Percentiles rank a stretch among this genome's conserved stretches.
Evolutionary conservation across 2,113 vertebrate species (phyloP).

Genomic region (Pardalotus punctatus): DNA sequence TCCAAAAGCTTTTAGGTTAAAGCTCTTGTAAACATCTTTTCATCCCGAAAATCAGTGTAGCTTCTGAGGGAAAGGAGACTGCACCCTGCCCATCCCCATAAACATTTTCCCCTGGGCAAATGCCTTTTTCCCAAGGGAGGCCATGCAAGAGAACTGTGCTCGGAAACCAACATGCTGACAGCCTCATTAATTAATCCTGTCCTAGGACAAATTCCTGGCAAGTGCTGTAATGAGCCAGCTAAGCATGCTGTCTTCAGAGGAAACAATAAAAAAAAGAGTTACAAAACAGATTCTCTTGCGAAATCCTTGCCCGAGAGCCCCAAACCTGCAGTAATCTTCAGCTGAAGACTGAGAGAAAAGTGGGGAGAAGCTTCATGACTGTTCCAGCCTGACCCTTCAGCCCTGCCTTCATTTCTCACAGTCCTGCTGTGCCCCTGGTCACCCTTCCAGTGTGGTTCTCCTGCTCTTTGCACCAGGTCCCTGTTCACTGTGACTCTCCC

Average conservation of each 20-base stretch:
- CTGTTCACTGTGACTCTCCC: background rate
- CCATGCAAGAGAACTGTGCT: background rate
- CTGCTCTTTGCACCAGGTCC: rapidly evolving
- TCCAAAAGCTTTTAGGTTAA: background rate
- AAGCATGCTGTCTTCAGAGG: background rate
- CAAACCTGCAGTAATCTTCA: background rate
- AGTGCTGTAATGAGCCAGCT: slow-evolving; percentile 27
- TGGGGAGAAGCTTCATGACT: background rate
- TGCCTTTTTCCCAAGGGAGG: background rate
- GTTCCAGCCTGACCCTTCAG: background rate
- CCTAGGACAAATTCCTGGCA: slow-evolving; percentile 35
- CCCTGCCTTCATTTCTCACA: background rate
- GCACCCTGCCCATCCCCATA: background rate
- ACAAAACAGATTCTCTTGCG: slow-evolving; percentile 18
- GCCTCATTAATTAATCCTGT: background rate
- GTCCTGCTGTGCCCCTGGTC: background rate
- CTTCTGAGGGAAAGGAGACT: background rate
- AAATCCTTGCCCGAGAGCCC: background rate
- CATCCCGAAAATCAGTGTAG: background rate
- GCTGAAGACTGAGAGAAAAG: background rate
- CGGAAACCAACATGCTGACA: background rate
- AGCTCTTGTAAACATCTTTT: background rate
- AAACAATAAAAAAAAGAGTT: background rate
- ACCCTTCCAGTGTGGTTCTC: background rate
- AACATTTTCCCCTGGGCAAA: background rate